These are phyloP conservation scores for Seriola rivoliana DNA, from an alignment of 2,113 vertebrate genomes.

Conservation along the genomic window DNA sequence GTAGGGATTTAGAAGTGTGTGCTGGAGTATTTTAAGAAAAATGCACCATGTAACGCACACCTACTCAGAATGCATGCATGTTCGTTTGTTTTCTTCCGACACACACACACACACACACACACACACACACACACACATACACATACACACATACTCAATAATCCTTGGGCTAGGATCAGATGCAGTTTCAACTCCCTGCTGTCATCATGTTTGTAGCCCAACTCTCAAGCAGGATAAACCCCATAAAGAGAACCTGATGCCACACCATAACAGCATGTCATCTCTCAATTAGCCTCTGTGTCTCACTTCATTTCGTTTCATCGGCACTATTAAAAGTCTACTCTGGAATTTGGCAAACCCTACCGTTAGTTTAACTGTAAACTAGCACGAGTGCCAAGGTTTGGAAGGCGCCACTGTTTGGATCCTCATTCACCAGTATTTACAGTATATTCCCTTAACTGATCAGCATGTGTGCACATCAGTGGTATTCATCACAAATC, in stretches of 20 bases:
- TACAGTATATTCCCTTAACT: neutral
- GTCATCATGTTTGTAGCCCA: constrained; percentile 16
- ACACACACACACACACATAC: neutral
- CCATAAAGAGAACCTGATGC: constrained; percentile 18
- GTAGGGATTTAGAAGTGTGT: constrained; percentile 18
- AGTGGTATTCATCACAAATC: constrained; percentile 22
- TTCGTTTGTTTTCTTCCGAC: neutral
- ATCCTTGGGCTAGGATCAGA: neutral
- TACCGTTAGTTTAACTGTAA: neutral
- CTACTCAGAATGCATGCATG: neutral
- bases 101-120: constrained; percentile 1
- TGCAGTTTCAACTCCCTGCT: neutral
- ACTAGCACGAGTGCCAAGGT: neutral
- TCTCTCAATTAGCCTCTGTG: constrained; percentile 33
- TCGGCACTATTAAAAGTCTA: constrained; percentile 33
- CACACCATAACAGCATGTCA: constrained; percentile 30
- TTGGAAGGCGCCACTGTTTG: constrained; percentile 1
- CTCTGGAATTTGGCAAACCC: constrained; percentile 15
- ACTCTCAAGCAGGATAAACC: constrained; percentile 6
- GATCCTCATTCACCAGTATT: constrained; percentile 17
- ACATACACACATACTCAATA: neutral
- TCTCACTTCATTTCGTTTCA: constrained; percentile 21
- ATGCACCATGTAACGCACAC: neutral
- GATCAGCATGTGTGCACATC: constrained; percentile 13
- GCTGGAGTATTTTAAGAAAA: constrained; percentile 44